Percentiles rank a stretch among this genome's conserved stretches.
phyloP scores from a whole-genome alignment of 2,113 vertebrate species.

The Crotophaga sulcirostris region DNA sequence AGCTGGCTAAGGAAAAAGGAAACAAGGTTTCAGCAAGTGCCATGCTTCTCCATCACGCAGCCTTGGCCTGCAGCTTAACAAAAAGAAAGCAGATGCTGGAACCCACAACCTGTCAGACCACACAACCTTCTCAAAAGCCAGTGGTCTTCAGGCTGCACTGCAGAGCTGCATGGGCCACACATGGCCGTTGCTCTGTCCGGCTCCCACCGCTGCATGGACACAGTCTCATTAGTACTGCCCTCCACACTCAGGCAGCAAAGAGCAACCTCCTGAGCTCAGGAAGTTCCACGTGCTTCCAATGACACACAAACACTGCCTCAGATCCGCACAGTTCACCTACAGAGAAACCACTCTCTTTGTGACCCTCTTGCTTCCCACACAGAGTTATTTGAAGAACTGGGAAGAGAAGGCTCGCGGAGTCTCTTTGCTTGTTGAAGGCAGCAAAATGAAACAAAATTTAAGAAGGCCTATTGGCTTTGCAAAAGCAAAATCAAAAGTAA shows the following conservation, averaged over 20 bases:
- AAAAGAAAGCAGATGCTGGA: neutral
- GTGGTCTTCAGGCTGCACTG: neutral
- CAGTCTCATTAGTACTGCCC: neutral
- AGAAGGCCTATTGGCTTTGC: neutral
- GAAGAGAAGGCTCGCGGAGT: neutral
- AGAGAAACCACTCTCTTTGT: neutral
- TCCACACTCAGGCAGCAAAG: neutral
- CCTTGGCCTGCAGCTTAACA: neutral
- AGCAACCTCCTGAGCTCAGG: neutral
- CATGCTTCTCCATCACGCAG: neutral
- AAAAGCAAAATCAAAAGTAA: neutral
- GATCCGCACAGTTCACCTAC: neutral
- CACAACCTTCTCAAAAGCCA: neutral
- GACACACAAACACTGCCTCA: neutral
- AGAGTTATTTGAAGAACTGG: neutral
- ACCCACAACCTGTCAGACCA: neutral
- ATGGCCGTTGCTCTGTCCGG: neutral
- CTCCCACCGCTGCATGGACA: neutral
- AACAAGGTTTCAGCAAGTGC: neutral
- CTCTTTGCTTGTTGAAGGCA: neutral
- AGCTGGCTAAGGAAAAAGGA: neutral
- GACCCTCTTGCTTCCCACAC: slow-evolving; percentile 39
- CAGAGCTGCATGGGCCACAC: neutral
- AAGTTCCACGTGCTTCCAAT: neutral
- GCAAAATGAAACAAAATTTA: neutral